Conservation (phyloP, 2,888 invertebrate genomes). For the Mythimna impura region DNA sequence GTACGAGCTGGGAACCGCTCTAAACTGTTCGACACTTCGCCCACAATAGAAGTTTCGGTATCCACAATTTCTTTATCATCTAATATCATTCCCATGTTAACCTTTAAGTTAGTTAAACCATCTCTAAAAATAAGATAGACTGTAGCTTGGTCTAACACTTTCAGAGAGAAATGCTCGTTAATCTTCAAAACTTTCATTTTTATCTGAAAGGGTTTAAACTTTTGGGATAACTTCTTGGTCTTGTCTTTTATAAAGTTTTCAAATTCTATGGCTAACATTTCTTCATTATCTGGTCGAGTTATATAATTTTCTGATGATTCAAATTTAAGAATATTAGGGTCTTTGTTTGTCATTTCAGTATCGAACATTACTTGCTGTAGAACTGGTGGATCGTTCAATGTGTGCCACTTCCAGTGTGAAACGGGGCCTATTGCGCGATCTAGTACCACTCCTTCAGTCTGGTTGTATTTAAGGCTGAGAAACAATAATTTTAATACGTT, state of each 20-base stretch:
- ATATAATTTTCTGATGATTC: conserved; percentile 64
- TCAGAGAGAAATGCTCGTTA: conserved; percentile 84
- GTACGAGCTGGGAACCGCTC: conserved; percentile 69
- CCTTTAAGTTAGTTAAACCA: conserved; percentile 81
- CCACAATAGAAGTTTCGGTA: conserved; percentile 79
- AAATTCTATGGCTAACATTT: conserved; percentile 86
- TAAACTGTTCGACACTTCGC: conserved; percentile 74
- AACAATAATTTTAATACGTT: conserved; percentile 4
- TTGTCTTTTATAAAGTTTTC: conserved; percentile 86
- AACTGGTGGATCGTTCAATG: conserved; percentile 85
- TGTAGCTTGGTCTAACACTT: conserved; percentile 83
- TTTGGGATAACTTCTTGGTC: conserved; percentile 79
- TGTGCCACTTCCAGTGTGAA: conserved; percentile 87
- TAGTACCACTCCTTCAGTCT: conserved; percentile 85
- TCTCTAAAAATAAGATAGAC: conserved; percentile 83
- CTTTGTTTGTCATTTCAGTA: conserved; percentile 82
- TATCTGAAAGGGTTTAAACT: conserved; percentile 85
- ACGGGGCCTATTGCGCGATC: conserved; percentile 83
- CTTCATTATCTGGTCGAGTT: conserved; percentile 77
- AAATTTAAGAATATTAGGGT: conserved; percentile 78
- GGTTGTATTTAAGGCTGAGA: conserved; percentile 85
- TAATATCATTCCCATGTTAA: conserved; percentile 87
- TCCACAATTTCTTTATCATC: conserved; percentile 88
- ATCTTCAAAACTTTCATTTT: conserved; percentile 87
- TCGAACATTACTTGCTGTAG: conserved; percentile 87